These are phyloP conservation scores for Ammodytes dubius DNA, from an alignment of 2,113 vertebrate genomes.

Conservation along the genomic window DNA sequence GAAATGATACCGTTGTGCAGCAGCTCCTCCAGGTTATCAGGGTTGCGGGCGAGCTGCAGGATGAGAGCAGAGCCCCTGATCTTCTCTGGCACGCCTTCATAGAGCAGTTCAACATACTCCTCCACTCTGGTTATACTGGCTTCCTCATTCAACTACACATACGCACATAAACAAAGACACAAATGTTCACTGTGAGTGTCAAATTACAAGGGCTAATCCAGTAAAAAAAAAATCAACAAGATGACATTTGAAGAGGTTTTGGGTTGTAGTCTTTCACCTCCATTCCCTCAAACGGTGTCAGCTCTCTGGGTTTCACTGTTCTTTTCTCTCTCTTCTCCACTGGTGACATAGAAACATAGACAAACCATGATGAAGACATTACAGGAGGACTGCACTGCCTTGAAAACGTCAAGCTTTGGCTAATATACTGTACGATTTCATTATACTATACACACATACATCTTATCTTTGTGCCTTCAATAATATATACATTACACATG, in stretches of 20 bases:
- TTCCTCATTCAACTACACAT: slow-evolving; percentile 91
- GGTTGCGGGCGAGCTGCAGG: slow-evolving; percentile 95
- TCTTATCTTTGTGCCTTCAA: not conserved
- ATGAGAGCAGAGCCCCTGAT: slow-evolving; percentile 93
- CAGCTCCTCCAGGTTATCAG: slow-evolving; percentile 96
- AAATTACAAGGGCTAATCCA: not conserved
- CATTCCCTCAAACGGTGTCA: slow-evolving; percentile 96
- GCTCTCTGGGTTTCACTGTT: slow-evolving; percentile 91
- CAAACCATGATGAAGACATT: not conserved
- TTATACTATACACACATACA: not conserved
- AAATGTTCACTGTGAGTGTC: slow-evolving; percentile 20
- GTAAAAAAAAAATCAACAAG: not conserved
- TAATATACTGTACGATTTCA: not conserved
- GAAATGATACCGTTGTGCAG: slow-evolving; percentile 89
- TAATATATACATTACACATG: not conserved
- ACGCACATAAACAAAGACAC: slow-evolving; percentile 30
- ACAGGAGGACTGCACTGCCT: not conserved
- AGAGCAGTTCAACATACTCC: slow-evolving; percentile 94
- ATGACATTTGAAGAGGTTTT: not conserved
- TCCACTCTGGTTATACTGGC: slow-evolving; percentile 95
- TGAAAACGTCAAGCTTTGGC: not conserved
- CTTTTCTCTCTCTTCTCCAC: slow-evolving; percentile 91
- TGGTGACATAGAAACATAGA: slow-evolving; percentile 36
- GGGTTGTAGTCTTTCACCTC: slow-evolving; percentile 80
- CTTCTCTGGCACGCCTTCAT: slow-evolving; percentile 96